A percentile compares a stretch with the other conserved stretches of the same genome.
These are phyloP conservation scores for Cryptomyrus ogoouensis DNA, from an alignment of 2,113 vertebrate genomes.

Conservation along the genomic window DNA sequence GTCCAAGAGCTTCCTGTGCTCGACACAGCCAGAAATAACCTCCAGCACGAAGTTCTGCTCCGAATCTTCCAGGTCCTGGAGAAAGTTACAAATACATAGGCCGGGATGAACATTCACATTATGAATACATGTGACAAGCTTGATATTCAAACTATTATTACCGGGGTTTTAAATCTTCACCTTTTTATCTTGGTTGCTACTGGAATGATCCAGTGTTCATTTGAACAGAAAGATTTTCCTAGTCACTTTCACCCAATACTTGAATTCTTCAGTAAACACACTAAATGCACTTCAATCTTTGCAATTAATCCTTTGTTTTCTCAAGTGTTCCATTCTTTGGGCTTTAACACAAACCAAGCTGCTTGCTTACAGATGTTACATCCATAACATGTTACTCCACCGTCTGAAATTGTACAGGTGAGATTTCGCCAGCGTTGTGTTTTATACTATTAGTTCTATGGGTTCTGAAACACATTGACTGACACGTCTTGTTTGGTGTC, in stretches of 20 bases:
- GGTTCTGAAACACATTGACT: neutral
- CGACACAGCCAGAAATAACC: slow-evolving; percentile 72
- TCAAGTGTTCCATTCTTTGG: neutral
- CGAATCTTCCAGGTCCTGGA: slow-evolving; percentile 42
- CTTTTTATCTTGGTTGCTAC: neutral
- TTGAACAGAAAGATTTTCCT: neutral
- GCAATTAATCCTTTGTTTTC: neutral
- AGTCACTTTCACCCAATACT: neutral
- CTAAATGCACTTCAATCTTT: neutral
- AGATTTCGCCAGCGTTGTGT: neutral
- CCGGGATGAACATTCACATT: neutral
- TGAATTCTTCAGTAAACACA: neutral
- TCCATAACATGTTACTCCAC: neutral
- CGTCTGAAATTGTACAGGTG: neutral
- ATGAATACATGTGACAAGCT: neutral
- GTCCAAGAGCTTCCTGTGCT: slow-evolving; percentile 68
- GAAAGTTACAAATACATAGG: slow-evolving; percentile 13
- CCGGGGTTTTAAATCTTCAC: neutral
- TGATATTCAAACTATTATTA: neutral
- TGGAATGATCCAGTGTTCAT: neutral
- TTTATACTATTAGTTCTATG: neutral
- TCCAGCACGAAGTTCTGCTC: slow-evolving; percentile 67
- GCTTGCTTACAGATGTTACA: neutral
- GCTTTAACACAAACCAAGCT: neutral
- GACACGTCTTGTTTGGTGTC: neutral